These are phyloP conservation scores for Nephrotoma appendiculata DNA, from an alignment of 2,888 invertebrate genomes.

Conservation along the genomic window DNA sequence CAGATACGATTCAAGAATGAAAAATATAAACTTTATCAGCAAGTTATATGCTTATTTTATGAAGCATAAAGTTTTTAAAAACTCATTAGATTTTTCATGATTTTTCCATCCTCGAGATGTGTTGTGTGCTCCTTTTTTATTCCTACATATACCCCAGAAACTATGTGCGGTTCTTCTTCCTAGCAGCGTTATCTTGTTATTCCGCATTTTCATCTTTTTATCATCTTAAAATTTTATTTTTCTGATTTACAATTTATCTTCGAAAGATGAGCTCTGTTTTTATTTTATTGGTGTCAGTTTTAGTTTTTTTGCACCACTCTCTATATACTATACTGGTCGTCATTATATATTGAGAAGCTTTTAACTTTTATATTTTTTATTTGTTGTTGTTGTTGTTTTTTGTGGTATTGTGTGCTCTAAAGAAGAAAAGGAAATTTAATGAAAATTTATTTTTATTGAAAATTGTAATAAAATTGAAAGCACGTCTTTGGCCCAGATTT, in stretches of 20 bases:
- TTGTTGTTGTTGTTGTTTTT: not conserved
- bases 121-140: not conserved
- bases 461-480: not conserved
- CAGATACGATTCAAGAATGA: not conserved
- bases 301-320: not conserved
- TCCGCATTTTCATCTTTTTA: not conserved
- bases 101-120: not conserved
- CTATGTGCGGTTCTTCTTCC: not conserved
- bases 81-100: not conserved
- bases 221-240: not conserved
- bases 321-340: not conserved
- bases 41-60: not conserved
- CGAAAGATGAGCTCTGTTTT: not conserved
- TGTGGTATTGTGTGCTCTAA: too few species aligned
- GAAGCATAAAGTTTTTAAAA: not conserved
- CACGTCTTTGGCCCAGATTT: not conserved
- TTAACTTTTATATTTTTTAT: not conserved
- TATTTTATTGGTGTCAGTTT: not conserved
- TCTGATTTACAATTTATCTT: not conserved
- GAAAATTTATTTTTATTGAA: not conserved
- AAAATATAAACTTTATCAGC: not conserved
- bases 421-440: not conserved
- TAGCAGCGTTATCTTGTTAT: not conserved
- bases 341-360: not conserved
- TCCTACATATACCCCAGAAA: not conserved